These are phyloP conservation scores for Nomada fabriciana DNA, from an alignment of 2,888 invertebrate genomes.

Conservation along the genomic window DNA sequence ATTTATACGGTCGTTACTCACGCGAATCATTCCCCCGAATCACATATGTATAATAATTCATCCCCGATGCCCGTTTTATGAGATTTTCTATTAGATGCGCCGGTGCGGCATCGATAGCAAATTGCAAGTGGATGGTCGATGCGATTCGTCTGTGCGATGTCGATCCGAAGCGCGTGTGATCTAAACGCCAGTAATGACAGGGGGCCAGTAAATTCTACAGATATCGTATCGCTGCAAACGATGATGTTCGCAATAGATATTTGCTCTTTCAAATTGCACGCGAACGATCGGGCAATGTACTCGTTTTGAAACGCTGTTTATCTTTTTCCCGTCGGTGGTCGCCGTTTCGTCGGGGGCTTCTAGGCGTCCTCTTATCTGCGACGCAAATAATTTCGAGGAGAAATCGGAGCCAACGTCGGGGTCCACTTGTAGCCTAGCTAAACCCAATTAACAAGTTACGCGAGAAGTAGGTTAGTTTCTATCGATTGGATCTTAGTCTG, in stretches of 20 bases:
- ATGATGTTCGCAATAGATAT: conserved; percentile 21
- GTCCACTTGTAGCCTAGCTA: conserved; percentile 45
- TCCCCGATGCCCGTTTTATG: conserved; percentile 75
- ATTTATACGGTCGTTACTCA: conserved; percentile 81
- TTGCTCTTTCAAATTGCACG: background rate
- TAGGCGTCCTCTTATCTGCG: conserved; percentile 13
- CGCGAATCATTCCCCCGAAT: conserved; percentile 64
- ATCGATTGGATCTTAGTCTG: conserved; percentile 47
- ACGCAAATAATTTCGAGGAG: conserved; percentile 29
- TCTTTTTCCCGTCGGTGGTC: background rate
- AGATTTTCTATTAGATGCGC: conserved; percentile 75
- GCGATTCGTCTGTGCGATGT: conserved; percentile 31
- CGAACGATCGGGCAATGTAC: background rate
- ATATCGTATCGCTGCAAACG: conserved; percentile 42
- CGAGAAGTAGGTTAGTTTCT: conserved; percentile 59
- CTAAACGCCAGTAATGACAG: conserved; percentile 57
- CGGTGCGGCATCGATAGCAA: conserved; percentile 63
- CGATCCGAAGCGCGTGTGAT: conserved; percentile 21
- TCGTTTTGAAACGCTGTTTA: background rate
- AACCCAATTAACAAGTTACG: conserved; percentile 64
- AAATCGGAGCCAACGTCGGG: conserved; percentile 37
- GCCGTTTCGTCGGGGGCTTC: background rate
- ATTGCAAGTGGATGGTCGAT: conserved; percentile 58
- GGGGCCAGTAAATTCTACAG: conserved; percentile 46
- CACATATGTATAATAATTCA: conserved; percentile 77